Evolutionary conservation across 2,797 vertebrate species (phyloP).

Genomic region (Thunnus albacares): DNA sequence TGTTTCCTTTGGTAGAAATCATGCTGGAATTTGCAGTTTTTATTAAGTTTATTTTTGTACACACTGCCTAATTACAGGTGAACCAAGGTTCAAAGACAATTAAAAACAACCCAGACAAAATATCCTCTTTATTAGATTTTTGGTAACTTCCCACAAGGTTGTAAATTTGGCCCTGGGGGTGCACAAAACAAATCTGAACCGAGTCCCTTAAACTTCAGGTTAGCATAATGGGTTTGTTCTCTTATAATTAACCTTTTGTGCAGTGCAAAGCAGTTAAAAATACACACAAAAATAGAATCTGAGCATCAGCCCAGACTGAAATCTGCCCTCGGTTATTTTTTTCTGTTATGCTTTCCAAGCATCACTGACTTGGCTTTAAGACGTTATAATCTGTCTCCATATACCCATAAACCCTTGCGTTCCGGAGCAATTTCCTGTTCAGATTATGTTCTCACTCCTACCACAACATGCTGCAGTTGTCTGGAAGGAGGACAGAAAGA

Average conservation of each 20-base stretch:
- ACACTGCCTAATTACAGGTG: conserved; percentile 28
- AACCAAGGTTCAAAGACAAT: conserved; percentile 33
- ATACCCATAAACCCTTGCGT: conserved; percentile 79
- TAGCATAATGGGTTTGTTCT: conserved; percentile 61
- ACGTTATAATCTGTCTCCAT: conserved; percentile 77
- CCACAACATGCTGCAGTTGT: conserved; percentile 61
- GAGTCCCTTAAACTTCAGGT: conserved; percentile 54
- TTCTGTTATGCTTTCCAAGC: conserved; percentile 73
- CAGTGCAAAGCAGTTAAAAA: conserved; percentile 58
- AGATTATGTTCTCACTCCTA: conserved; percentile 74
- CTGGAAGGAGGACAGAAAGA: conserved; percentile 27
- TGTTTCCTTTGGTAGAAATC: background rate
- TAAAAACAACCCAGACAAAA: conserved; percentile 47
- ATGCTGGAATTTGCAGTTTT: background rate
- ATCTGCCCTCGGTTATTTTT: conserved; percentile 69
- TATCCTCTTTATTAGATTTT: conserved; percentile 46
- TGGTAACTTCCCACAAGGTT: conserved; percentile 32
- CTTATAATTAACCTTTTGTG: conserved; percentile 69
- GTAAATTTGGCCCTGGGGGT: conserved; percentile 47
- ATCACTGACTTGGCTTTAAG: conserved; percentile 78
- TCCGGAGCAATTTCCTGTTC: conserved; percentile 81
- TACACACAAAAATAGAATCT: conserved; percentile 59
- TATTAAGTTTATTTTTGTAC: conserved; percentile 3
- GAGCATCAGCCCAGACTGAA: conserved; percentile 65
- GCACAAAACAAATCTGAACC: conserved; percentile 57